These are phyloP conservation scores for Stomatorhinus walkeri DNA, from an alignment of 2,797 vertebrate species.

Conservation along the genomic window DNA sequence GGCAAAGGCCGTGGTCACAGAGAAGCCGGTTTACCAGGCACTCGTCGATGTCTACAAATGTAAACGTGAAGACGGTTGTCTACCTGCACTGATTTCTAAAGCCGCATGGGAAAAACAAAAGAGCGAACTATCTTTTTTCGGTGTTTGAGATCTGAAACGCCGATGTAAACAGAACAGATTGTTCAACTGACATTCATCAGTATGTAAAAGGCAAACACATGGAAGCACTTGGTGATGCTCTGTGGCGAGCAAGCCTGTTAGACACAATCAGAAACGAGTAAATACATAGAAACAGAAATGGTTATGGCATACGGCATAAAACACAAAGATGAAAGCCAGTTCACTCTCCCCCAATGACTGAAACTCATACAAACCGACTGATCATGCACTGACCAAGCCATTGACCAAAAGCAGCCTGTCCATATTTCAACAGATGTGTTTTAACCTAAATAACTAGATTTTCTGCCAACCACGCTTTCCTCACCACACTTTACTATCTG, in stretches of 20 bases:
- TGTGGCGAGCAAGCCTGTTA: neutral
- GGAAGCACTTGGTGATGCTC: neutral
- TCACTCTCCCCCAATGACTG: neutral
- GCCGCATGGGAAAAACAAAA: neutral
- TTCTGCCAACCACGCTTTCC: neutral
- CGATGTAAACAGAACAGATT: neutral
- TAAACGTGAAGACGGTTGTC: neutral
- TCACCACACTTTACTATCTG: neutral
- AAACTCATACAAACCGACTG: neutral
- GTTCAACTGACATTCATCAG: constrained; percentile 3
- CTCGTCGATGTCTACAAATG: constrained; percentile 68
- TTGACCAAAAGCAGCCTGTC: neutral
- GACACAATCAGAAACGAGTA: neutral
- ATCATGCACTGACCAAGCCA: neutral
- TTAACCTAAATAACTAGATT: neutral
- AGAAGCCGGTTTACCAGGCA: constrained; percentile 70
- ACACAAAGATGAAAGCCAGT: neutral
- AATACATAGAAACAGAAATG: neutral
- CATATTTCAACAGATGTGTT: neutral
- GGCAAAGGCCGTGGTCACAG: constrained; percentile 74
- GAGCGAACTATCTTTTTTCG: neutral
- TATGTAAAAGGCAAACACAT: neutral
- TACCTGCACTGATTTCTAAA: constrained; percentile 6
- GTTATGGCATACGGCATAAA: neutral
- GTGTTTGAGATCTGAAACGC: neutral